Evolutionary conservation across 2,797 vertebrate genomes (phyloP).

Genomic region (Myioborus miniatus): DNA sequence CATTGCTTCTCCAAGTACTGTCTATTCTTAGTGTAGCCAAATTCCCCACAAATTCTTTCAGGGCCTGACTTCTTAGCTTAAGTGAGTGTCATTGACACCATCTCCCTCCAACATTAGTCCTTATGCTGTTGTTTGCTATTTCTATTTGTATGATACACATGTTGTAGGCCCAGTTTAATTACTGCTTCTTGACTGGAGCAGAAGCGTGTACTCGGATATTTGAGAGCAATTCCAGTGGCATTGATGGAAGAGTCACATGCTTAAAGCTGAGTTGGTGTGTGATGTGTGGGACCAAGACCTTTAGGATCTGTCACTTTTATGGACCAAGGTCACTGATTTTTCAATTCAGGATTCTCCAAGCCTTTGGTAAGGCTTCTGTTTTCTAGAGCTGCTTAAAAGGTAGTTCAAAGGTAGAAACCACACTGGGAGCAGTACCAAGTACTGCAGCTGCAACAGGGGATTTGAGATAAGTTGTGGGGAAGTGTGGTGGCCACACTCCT

Average conservation of each 20-base stretch:
- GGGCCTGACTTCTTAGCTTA: background rate
- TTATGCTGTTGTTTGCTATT: background rate
- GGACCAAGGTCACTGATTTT: background rate
- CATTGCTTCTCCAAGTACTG: background rate
- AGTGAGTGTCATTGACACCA: background rate
- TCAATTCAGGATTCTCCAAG: background rate
- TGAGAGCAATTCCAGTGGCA: fast-evolving
- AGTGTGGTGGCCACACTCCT: background rate
- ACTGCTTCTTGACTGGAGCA: background rate
- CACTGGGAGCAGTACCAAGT: background rate
- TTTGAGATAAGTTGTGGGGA: fast-evolving
- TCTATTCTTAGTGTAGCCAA: constrained; percentile 49
- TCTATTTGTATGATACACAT: background rate
- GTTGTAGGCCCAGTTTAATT: background rate
- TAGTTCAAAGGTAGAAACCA: background rate
- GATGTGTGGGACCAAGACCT: background rate
- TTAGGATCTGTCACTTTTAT: background rate
- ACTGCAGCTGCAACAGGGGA: background rate
- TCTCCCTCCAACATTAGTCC: background rate
- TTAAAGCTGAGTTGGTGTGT: background rate
- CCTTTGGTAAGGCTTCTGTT: background rate
- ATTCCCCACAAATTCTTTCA: constrained; percentile 18
- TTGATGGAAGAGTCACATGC: fast-evolving
- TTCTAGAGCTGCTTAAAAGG: background rate
- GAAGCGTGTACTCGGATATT: background rate